Percentiles rank a stretch among this genome's conserved stretches.
phyloP scores from a whole-genome alignment of 2,888 invertebrate species.

The Sinodicranocentrus sp. region DNA sequence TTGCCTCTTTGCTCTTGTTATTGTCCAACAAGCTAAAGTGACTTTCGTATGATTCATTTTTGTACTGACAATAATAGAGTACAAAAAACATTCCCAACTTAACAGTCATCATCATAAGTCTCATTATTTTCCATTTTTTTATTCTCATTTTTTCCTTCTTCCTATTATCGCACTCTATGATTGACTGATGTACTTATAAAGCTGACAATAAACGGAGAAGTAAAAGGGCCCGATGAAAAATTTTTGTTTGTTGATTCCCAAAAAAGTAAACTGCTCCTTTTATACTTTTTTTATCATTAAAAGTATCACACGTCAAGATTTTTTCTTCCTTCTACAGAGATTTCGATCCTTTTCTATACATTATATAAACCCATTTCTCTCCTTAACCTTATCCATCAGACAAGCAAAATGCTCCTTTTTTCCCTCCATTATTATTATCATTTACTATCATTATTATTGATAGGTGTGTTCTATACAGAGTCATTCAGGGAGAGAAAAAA shows the following conservation, averaged over 20 bases:
- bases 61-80: neutral
- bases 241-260: constrained; percentile 10
- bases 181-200: constrained; percentile 23
- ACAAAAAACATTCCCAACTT: constrained; percentile 14
- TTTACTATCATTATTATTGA: constrained; percentile 19
- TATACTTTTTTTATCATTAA: constrained; percentile 7
- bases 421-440: constrained; percentile 18
- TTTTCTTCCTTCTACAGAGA: neutral
- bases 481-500: neutral
- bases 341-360: neutral
- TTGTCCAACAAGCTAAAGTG: constrained; percentile 10
- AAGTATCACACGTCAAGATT: constrained; percentile 20
- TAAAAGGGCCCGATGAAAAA: constrained; percentile 7
- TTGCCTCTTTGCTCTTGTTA: neutral
- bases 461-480: constrained; percentile 5
- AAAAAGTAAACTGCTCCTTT: neutral
- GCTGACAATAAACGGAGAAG: constrained; percentile 10
- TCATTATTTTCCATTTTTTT: constrained; percentile 17
- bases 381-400: constrained; percentile 11
- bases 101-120: constrained; percentile 16
- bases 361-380: neutral
- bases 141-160: neutral
- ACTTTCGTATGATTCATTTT: constrained; percentile 11
- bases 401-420: constrained; percentile 1
- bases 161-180: neutral